Conservation (phyloP, 2,888 invertebrate species). For the Epicampocera succincta region DNA sequence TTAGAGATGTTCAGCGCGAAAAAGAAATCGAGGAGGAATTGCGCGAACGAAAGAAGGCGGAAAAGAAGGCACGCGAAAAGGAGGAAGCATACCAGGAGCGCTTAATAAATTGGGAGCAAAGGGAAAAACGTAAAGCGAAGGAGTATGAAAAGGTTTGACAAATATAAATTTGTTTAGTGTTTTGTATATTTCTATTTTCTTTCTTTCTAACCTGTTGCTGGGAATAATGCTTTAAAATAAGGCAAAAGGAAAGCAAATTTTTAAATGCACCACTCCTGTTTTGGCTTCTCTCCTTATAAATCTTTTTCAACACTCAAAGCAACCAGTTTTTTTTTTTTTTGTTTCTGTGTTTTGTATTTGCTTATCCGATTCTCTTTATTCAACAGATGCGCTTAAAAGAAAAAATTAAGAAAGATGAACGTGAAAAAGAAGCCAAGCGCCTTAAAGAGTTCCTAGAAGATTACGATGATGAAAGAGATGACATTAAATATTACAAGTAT, state of each 20-base stretch:
- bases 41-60: slow-evolving; percentile 93
- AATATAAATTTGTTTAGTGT: too few relatives aligned
- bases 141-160: slow-evolving; percentile 88
- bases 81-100: slow-evolving; percentile 98
- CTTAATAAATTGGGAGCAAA: slow-evolving; percentile 90
- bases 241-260: too few relatives aligned
- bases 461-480: slow-evolving; percentile 99
- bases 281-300: too few relatives aligned
- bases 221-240: too few relatives aligned
- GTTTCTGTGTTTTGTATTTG: background rate
- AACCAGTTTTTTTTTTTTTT: background rate
- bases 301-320: background rate
- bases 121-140: slow-evolving; percentile 94
- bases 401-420: slow-evolving; percentile 91
- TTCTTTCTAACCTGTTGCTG: too few relatives aligned
- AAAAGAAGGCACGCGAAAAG: slow-evolving; percentile 95
- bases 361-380: background rate
- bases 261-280: too few relatives aligned
- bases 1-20: slow-evolving; percentile 86
- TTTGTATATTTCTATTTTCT: too few relatives aligned
- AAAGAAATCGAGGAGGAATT: slow-evolving; percentile 95
- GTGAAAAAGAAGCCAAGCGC: slow-evolving; percentile 94
- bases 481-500: slow-evolving; percentile 95
- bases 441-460: slow-evolving; percentile 99
- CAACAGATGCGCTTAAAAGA: slow-evolving; percentile 89